Percentiles rank a stretch among this genome's conserved stretches.
Conservation (phyloP, 2,888 invertebrate genomes). For the Andrena flavipes region DNA sequence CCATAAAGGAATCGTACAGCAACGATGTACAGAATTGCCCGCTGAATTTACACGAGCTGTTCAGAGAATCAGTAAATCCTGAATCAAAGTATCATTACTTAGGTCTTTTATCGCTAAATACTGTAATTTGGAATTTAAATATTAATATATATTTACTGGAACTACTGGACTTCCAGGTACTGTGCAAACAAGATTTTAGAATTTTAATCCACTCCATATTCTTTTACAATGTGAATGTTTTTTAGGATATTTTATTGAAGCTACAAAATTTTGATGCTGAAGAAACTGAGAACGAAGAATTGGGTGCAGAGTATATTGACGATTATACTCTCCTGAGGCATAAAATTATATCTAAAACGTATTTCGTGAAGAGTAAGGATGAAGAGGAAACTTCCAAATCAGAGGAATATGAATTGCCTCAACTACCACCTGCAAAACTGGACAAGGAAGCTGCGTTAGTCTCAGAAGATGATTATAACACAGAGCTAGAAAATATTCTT, state of each 20-base stretch:
- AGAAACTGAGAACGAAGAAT: slow-evolving; percentile 62
- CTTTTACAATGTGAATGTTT: slow-evolving; percentile 8
- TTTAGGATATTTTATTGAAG: slow-evolving; percentile 76
- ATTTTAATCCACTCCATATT: not conserved
- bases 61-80: slow-evolving; percentile 73
- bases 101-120: slow-evolving; percentile 77
- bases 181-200: not conserved
- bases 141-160: slow-evolving; percentile 75
- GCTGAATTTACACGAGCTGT: slow-evolving; percentile 75
- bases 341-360: slow-evolving; percentile 76
- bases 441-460: slow-evolving; percentile 13
- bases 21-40: slow-evolving; percentile 76
- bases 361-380: slow-evolving; percentile 73
- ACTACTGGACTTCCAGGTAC: slow-evolving; percentile 79
- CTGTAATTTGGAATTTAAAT: slow-evolving; percentile 81
- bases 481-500: slow-evolving; percentile 76
- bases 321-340: slow-evolving; percentile 78
- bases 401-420: slow-evolving; percentile 75
- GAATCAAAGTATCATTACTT: slow-evolving; percentile 80
- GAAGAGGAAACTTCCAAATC: slow-evolving; percentile 58
- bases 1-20: slow-evolving; percentile 60
- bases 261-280: slow-evolving; percentile 72
- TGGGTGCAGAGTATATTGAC: slow-evolving; percentile 72
- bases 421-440: slow-evolving; percentile 72
- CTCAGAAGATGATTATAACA: slow-evolving; percentile 54